These are phyloP conservation scores for Sminthurinus signatus DNA, from an alignment of 1,140 invertebrate genomes.

Conservation along the genomic window DNA sequence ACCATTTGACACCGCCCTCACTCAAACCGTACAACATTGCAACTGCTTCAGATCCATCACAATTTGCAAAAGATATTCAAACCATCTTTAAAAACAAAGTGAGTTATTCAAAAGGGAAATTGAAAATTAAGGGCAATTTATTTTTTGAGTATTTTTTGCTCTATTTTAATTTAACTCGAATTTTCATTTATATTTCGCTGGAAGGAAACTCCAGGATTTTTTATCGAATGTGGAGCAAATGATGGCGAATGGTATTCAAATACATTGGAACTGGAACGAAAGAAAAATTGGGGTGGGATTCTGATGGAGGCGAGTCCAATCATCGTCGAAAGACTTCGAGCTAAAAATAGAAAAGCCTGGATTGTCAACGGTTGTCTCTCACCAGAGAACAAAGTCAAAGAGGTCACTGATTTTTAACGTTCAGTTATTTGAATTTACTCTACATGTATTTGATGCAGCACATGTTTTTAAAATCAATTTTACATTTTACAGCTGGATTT, in stretches of 20 bases:
- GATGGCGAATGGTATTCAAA: background rate
- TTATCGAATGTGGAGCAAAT: too few species aligned
- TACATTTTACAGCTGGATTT: background rate
- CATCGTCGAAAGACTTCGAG: background rate
- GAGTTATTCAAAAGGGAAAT: too few species aligned
- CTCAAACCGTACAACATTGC: too few species aligned
- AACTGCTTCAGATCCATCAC: too few species aligned
- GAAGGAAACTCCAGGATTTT: too few species aligned
- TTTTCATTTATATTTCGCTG: too few species aligned
- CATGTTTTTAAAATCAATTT: background rate
- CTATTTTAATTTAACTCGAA: too few species aligned
- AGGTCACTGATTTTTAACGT: background rate
- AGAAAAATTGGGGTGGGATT: background rate
- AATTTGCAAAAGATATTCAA: too few species aligned
- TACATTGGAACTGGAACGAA: background rate
- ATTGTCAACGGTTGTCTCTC: constrained; percentile 3
- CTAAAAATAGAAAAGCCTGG: constrained; percentile 2
- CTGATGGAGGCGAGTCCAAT: background rate
- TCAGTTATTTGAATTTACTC: background rate
- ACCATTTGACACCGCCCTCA: too few species aligned
- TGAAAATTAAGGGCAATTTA: too few species aligned
- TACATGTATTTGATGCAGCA: background rate
- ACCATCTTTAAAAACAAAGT: too few species aligned
- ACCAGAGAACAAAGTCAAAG: background rate
- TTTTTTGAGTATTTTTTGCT: too few species aligned